Evolutionary conservation across 2,113 vertebrate genomes (phyloP), one percentile per base, ranked within the genome.

Genomic region (Tychaedon coryphoeus): DNA sequence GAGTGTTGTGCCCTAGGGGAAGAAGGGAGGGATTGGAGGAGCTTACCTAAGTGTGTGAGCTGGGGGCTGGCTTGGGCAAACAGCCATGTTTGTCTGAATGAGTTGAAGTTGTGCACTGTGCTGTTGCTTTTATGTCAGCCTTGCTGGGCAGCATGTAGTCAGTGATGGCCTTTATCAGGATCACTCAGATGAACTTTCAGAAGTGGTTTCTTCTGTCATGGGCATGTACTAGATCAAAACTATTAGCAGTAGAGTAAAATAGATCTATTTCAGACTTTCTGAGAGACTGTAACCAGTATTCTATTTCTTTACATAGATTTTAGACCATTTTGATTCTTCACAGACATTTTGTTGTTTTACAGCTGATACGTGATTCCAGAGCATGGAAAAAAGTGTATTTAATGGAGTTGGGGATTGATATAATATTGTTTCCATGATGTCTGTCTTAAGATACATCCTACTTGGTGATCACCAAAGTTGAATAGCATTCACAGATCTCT

Each of bases 31-130:
- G 64, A 87, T 79, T 96, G 95, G 93, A 77, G 95, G 80, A 94
- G 87, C 89, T 74, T 51, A 19, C 42, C 6, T 83, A 71, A 96
- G 79, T 94, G 81, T 94, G 86, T 93, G 96, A 96, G 94, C 93
- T n/a, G n/a, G 67, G 72, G 70, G 26, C 86, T 97, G 91, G 62
- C 96, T 95, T 96, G 57, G 76, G 42, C 92, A 97, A 96, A 94
- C 96, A 96, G 74, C 38, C 25, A n/a, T 88, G 43, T 45, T 45
- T 45, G 80, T 96, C 97, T 93, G 65, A 73, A 50, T n/a, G 81
- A 96, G 97, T 81, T 95, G 85, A 92, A 96, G 85, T 90, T 95
- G 94, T 95, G 87, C 43, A 47, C 88, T 88, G 51, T 90, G 91
- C 94, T 95, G 90, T 95, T 9, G 9, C 73, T 96, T 96, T 95